Evolutionary conservation across 1,140 invertebrate species (phyloP).

Genomic region (Hypsibius dujardini): DNA sequence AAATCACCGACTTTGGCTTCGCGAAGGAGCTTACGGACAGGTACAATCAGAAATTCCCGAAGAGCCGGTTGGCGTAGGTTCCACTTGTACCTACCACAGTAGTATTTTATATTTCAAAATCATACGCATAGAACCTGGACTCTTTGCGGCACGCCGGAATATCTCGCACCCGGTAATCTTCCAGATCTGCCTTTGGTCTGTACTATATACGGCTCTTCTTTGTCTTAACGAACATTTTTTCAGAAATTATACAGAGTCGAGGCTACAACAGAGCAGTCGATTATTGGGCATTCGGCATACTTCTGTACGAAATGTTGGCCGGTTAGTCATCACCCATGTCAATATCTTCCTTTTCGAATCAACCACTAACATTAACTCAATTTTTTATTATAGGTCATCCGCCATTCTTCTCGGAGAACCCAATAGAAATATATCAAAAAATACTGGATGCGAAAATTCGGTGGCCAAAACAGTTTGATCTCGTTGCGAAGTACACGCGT

Average conservation of each 20-base stretch:
- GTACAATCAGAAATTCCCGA: conserved; percentile 28
- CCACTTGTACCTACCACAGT: conserved; percentile 3
- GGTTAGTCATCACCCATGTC: too few species aligned
- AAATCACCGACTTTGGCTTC: conserved; percentile 94
- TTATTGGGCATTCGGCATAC: conserved; percentile 97
- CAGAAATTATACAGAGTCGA: conserved; percentile 80
- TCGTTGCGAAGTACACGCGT: conserved; percentile 52
- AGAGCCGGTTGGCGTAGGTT: neutral
- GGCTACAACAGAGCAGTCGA: conserved; percentile 94
- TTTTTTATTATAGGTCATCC: too few species aligned
- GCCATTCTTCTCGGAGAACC: conserved; percentile 89
- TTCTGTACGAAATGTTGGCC: conserved; percentile 93
- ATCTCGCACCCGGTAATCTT: conserved; percentile 85
- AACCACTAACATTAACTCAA: too few species aligned
- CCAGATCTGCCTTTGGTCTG: too few species aligned
- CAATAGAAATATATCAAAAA: conserved; percentile 87
- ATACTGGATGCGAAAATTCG: conserved; percentile 78
- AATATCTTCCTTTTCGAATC: too few species aligned
- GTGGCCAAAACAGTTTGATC: conserved; percentile 74
- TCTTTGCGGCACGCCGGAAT: conserved; percentile 83
- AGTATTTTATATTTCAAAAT: conserved; percentile 25
- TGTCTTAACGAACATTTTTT: too few species aligned
- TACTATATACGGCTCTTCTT: too few species aligned
- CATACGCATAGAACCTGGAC: conserved; percentile 76
- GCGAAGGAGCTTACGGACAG: conserved; percentile 75